These are phyloP conservation scores for Drosophila littoralis DNA, from an alignment of 1,140 invertebrate species.

Conservation along the genomic window DNA sequence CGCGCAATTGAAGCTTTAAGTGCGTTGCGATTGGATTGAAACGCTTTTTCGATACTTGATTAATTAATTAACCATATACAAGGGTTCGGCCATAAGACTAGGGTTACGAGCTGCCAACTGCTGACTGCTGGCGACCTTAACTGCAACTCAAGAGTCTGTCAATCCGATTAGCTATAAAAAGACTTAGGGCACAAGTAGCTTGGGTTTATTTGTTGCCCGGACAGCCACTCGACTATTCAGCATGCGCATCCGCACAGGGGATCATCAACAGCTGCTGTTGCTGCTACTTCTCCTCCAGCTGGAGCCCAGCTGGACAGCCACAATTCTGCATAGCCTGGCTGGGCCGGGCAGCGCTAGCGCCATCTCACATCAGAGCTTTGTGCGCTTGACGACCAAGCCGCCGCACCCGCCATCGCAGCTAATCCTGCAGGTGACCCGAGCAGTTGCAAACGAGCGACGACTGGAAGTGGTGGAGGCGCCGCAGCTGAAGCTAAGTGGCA, in stretches of 20 bases:
- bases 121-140: slow-evolving; percentile 26
- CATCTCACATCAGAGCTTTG: slow-evolving; percentile 85
- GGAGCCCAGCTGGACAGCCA: slow-evolving; percentile 38
- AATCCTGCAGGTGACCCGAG: neutral
- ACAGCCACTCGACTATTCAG: neutral
- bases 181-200: slow-evolving; percentile 21
- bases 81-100: slow-evolving; percentile 46
- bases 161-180: slow-evolving; percentile 47
- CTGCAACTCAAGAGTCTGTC: slow-evolving; percentile 25
- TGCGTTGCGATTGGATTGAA: slow-evolving; percentile 60
- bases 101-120: neutral
- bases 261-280: neutral
- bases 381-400: slow-evolving; percentile 42
- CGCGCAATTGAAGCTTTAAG: slow-evolving; percentile 71
- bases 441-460: neutral
- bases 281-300: slow-evolving; percentile 15
- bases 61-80: slow-evolving; percentile 64
- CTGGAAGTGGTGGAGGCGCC: neutral
- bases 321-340: slow-evolving; percentile 56
- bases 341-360: slow-evolving; percentile 61
- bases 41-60: slow-evolving; percentile 51
- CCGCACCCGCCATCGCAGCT: slow-evolving; percentile 6
- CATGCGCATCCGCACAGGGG: slow-evolving; percentile 6
- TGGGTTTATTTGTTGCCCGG: slow-evolving; percentile 51
- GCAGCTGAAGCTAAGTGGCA: neutral